phyloP scores from a whole-genome alignment of 2,888 invertebrate species.

The Ennomos fuscantarius region DNA sequence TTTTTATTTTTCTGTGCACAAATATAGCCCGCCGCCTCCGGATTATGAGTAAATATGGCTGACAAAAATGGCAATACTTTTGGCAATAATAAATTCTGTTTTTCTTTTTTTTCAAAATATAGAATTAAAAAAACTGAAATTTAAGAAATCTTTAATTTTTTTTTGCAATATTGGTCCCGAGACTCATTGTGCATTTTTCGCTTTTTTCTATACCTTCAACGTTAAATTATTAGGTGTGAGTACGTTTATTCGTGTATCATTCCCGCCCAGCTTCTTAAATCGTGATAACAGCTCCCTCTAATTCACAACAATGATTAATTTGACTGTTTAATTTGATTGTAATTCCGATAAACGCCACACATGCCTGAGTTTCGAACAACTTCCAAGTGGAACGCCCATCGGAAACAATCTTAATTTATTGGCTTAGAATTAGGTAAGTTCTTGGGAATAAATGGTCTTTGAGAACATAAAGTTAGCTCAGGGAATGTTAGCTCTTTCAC shows the following conservation, averaged over 20 bases:
- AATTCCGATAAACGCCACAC: constrained; percentile 25
- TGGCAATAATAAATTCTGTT: too few species aligned
- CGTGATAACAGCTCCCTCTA: constrained; percentile 17
- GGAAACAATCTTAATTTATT: constrained; percentile 15
- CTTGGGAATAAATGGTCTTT: not conserved
- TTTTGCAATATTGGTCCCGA: too few species aligned
- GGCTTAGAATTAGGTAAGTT: not conserved
- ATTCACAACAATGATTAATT: constrained; percentile 27
- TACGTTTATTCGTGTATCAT: not conserved
- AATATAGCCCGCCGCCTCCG: too few species aligned
- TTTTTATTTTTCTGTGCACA: too few species aligned
- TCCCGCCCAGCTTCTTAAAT: constrained; percentile 9
- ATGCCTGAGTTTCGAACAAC: constrained; percentile 20
- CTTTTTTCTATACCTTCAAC: too few species aligned
- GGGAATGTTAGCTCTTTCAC: not conserved
- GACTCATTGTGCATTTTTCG: too few species aligned
- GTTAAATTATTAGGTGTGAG: too few species aligned
- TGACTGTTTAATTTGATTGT: constrained; percentile 28
- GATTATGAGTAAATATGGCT: too few species aligned
- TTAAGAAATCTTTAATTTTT: too few species aligned
- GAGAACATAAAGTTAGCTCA: not conserved
- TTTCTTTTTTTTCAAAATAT: too few species aligned
- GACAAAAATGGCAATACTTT: too few species aligned
- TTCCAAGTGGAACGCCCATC: constrained; percentile 13
- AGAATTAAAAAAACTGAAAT: too few species aligned